Base-by-base conservation (phyloP, 2,797 vertebrate genomes). In the Tokudaia tokunoshimensis region DNA sequence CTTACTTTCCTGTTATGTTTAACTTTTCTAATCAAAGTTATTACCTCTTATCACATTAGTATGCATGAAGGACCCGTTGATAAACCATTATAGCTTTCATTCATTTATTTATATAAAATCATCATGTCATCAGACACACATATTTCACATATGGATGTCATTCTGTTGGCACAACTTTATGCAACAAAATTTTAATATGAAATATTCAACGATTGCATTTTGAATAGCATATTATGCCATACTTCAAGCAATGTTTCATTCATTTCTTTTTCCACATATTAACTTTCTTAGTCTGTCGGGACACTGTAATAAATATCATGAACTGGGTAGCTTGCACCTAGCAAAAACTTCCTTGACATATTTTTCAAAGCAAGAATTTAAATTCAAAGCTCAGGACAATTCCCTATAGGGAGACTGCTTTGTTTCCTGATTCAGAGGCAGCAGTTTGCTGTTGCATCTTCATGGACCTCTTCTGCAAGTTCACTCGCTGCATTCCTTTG, bases 61-160 rank as follows among this genome's bases (percentile, higher is more conserved):
- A 83, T 74, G 29, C 59, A 75, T 34, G 50, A 93, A 94, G 55
- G 37, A 22, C 41, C 52, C 83, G 3, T 94, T 90, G 78, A 63
- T 82, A 72, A 37, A 59, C 61, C 50, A 59, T 75, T 65, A 94
- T 93, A 95, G 24, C 50, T 82, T 96, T 44, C 85, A 70, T 76
- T 94, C 41, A 91, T 89, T 96, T 97, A 55, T 94, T 97, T 96
- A 65, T 52, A 19, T 67, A 88, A 96, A 85, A 57, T 72, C 47
- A 81, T 75, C 63, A 65, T 87, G 75, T 86, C 76, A 83, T 91
- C 50, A 93, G 95, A 89, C 47, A 86, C 20, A 89, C 29, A 61
- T 20, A 72, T 76, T 96, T 92, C 67, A 92, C 37, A 81, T 7
- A 6, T 89, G 17, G 75, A 37, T 92, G 78, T 89, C 67, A 91